Base-by-base conservation (phyloP, 1,140 invertebrate species). In the Tyrophagus putrescentiae region DNA sequence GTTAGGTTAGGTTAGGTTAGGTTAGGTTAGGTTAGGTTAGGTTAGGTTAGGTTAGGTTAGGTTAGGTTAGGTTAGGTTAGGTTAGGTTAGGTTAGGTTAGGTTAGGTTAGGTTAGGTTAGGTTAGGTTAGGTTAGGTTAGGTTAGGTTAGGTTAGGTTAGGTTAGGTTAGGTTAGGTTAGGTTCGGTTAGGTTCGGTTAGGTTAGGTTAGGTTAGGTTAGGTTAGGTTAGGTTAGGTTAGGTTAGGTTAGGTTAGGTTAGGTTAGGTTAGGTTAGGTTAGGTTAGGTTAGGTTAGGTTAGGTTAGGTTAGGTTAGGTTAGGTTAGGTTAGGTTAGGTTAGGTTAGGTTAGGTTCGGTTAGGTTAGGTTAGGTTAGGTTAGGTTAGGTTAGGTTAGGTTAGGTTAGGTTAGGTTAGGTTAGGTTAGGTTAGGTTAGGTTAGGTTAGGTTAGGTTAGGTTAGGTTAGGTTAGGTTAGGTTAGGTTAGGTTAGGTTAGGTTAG, bases 141-240 rank as follows among this genome's bases (percentile, higher is more conserved):
- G 68, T 69, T 69, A 66, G 66, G 68, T 69, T 69, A 66, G 64
- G 68, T 68, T 69, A 65, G 66, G 66, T 69, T 68, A 66, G 66
- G 68, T 67, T 65, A 63, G 66, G 68, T 68, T 68, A 65, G 65
- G 68, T 67, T 69, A 65, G 64, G 66, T 66, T 66, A 53, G 45
- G 45, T 48, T 48, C 21, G 45, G 45, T 48, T 48, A 48, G n/a
- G n/a, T n/a, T n/a, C n/a, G n/a, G n/a, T n/a, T 48, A 48, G 45
- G 45, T 48, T 48, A 48, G 60, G 65, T 67, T 64, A 60, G 64
- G 65, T 67, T 62, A 53, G 59, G 65, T 65, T 65, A 62, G 63
- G 64, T 67, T 65, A 63, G 62, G 66, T 67, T 65, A 60, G 65
- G 65, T 67, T 66, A 60, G 65, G 66, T 67, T 67, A 62, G 65